These are phyloP conservation scores for Poeciliopsis retropinna DNA, from an alignment of 2,113 vertebrate species.

Conservation along the genomic window DNA sequence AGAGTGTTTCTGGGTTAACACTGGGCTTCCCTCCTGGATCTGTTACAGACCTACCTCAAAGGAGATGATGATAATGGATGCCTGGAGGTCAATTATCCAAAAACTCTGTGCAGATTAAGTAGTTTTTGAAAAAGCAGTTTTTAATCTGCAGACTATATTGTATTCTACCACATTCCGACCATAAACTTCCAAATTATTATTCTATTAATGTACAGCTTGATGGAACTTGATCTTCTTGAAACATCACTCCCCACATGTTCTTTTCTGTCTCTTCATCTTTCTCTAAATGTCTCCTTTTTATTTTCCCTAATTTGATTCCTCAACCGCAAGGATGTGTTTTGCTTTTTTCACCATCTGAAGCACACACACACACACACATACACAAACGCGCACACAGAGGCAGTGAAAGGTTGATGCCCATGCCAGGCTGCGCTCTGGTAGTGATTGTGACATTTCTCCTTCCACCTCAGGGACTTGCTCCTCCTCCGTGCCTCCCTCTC, in stretches of 20 bases:
- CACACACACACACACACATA: not conserved
- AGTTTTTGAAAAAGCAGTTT: constrained; percentile 12
- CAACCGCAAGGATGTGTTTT: constrained; percentile 15
- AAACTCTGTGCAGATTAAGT: not conserved
- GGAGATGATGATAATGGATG: not conserved
- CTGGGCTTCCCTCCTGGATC: not conserved
- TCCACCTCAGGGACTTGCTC: constrained; percentile 63
- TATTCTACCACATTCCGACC: constrained; percentile 16
- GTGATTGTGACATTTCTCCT: constrained; percentile 79
- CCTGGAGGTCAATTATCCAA: not conserved
- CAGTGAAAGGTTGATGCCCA: constrained; percentile 62
- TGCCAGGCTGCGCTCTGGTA: constrained; percentile 53
- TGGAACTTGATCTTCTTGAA: constrained; percentile 4
- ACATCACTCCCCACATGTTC: constrained; percentile 26
- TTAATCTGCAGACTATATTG: not conserved
- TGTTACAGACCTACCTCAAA: not conserved
- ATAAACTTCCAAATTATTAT: constrained; percentile 17
- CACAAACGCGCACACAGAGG: constrained; percentile 18
- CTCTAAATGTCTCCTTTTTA: constrained; percentile 3
- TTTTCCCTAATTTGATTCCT: constrained; percentile 25
- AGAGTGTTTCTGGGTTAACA: not conserved
- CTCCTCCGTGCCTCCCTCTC: constrained; percentile 53
- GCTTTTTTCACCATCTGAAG: constrained; percentile 4
- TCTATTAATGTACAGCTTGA: constrained; percentile 22
- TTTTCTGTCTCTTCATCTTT: constrained; percentile 17